A percentile compares a stretch with the other conserved stretches of the same genome.
Evolutionary conservation across 1,140 invertebrate genomes (phyloP).

Genomic region (Danaus melanippus): DNA sequence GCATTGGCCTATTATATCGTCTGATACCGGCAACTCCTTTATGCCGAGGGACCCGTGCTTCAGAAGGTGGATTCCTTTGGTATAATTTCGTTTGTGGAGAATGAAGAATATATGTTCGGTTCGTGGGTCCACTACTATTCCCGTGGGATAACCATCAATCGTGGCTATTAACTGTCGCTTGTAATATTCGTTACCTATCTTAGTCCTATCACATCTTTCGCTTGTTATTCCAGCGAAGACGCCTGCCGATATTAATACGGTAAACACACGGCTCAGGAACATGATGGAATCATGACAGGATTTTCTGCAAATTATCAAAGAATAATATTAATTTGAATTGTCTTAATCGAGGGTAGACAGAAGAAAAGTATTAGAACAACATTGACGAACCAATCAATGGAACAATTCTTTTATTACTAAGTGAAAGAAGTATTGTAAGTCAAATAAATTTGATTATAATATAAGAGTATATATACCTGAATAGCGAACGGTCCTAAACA

Average conservation of each 20-base stretch:
- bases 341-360: too few species aligned
- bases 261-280: conserved; percentile 14
- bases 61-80: conserved; percentile 54
- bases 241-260: conserved; percentile 18
- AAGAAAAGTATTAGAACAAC: too few species aligned
- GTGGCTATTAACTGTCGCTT: conserved; percentile 53
- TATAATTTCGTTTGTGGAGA: conserved; percentile 59
- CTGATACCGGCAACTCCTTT: conserved; percentile 47
- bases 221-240: conserved; percentile 11
- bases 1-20: conserved; percentile 54
- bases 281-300: conserved; percentile 37
- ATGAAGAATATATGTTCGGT: conserved; percentile 61
- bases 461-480: too few species aligned
- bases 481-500: neutral
- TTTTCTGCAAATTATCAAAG: neutral
- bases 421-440: too few species aligned
- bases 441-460: too few species aligned
- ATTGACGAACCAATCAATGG: too few species aligned
- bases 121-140: conserved; percentile 46
- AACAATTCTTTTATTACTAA: too few species aligned
- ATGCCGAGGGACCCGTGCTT: conserved; percentile 56
- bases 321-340: too few species aligned
- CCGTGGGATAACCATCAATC: conserved; percentile 56
- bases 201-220: conserved; percentile 52
- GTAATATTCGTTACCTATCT: conserved; percentile 55